phyloP scores from a whole-genome alignment of 2,888 invertebrate genomes.

The Cheilosia impressa region DNA sequence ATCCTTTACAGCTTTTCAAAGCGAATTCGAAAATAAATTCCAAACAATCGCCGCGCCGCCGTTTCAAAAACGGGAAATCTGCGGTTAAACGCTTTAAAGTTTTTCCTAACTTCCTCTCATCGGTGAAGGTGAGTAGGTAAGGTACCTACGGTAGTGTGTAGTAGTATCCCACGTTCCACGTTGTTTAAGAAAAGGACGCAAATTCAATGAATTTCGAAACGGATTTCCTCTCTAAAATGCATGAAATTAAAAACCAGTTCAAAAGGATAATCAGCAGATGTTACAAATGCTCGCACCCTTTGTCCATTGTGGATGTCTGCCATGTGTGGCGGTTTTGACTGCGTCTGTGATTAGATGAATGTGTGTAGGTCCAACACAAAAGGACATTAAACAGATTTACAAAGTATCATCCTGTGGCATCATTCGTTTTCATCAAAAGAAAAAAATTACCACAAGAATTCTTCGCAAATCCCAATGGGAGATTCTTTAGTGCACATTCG shows the following conservation, averaged over 20 bases:
- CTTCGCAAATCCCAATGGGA: slow-evolving; percentile 54
- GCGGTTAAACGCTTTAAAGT: slow-evolving; percentile 13
- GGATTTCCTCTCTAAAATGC: slow-evolving; percentile 1
- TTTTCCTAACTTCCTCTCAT: slow-evolving; percentile 1
- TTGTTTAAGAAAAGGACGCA: background rate
- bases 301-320: slow-evolving; percentile 9
- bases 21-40: background rate
- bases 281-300: slow-evolving; percentile 40
- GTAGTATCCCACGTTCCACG: background rate
- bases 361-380: background rate
- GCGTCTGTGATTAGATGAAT: slow-evolving; percentile 40
- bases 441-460: slow-evolving; percentile 8
- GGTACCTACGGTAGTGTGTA: too few relatives aligned
- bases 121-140: too few relatives aligned
- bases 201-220: slow-evolving; percentile 5
- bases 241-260: slow-evolving; percentile 39
- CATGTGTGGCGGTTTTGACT: slow-evolving; percentile 62
- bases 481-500: slow-evolving; percentile 35
- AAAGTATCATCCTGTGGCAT: slow-evolving; percentile 24
- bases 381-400: slow-evolving; percentile 38
- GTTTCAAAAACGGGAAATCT: background rate
- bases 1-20: slow-evolving; percentile 28
- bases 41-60: background rate
- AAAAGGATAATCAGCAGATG: slow-evolving; percentile 62
- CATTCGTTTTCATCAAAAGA: slow-evolving; percentile 24